phyloP scores from a whole-genome alignment of 2,113 vertebrate species.

The Cephalopholis sonnerati region DNA sequence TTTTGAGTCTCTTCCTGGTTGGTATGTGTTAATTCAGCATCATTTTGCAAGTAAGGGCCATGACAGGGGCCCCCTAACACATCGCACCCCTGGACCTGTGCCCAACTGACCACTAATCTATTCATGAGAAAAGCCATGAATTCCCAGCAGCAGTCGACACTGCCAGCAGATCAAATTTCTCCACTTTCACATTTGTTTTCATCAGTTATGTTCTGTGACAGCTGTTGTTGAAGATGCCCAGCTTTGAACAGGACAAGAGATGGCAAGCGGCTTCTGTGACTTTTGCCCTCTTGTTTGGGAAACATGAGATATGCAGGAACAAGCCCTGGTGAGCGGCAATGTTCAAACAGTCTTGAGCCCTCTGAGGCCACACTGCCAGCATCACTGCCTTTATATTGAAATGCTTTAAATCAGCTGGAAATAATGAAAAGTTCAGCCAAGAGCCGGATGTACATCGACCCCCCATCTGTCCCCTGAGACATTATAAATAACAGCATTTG shows the following conservation, averaged over 20 bases:
- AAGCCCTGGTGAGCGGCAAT: background rate
- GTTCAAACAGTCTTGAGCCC: constrained; percentile 10
- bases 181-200: constrained; percentile 15
- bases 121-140: background rate
- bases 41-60: too few relatives aligned
- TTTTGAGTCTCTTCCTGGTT: too few relatives aligned
- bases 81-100: too few relatives aligned
- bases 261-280: constrained; percentile 14
- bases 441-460: background rate
- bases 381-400: too few relatives aligned
- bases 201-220: too few relatives aligned
- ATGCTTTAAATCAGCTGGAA: constrained; percentile 29
- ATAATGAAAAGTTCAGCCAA: constrained; percentile 8
- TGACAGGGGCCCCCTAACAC: too few relatives aligned
- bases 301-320: constrained; percentile 10
- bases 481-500: constrained; percentile 21
- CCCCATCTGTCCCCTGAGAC: background rate
- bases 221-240: too few relatives aligned
- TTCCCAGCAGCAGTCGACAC: background rate
- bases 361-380: background rate
- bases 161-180: constrained; percentile 47
- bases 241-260: too few relatives aligned
- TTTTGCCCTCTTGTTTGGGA: constrained; percentile 22
- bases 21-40: too few relatives aligned
- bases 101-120: too few relatives aligned